Conservation (phyloP, 2,888 invertebrate genomes). For the Podabrus alpinus region DNA sequence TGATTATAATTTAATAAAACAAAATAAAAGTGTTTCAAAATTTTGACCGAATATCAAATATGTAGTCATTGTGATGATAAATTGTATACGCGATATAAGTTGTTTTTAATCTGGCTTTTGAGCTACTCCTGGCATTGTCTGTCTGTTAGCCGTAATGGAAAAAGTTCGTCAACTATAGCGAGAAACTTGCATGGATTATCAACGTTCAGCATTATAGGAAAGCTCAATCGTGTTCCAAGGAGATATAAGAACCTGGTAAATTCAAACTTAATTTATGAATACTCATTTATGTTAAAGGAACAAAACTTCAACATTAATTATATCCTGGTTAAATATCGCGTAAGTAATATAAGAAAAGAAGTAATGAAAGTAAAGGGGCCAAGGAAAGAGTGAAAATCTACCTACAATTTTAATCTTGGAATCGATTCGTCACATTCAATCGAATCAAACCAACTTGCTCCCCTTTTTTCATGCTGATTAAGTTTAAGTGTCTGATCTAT, state of each 20-base stretch:
- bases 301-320: background rate
- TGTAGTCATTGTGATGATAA: constrained; percentile 35
- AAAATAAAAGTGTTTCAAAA: background rate
- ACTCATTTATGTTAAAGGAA: background rate
- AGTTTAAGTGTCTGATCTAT: constrained; percentile 32
- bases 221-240: constrained; percentile 34
- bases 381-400: constrained; percentile 4
- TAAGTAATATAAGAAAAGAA: background rate
- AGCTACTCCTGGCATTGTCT: constrained; percentile 45
- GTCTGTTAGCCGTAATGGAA: constrained; percentile 50
- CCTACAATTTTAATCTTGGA: constrained; percentile 28
- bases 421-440: constrained; percentile 34
- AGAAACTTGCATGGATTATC: constrained; percentile 49
- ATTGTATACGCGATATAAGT: constrained; percentile 42
- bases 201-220: constrained; percentile 42
- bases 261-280: background rate
- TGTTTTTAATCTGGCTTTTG: constrained; percentile 45
- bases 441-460: constrained; percentile 33
- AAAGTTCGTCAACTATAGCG: constrained; percentile 49
- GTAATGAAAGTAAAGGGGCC: background rate
- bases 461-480: constrained; percentile 36
- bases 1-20: background rate
- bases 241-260: constrained; percentile 28
- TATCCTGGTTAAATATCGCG: background rate
- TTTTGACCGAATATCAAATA: background rate